Conservation (phyloP, 2,797 vertebrate species). For the Buphagus erythrorhynchus region DNA sequence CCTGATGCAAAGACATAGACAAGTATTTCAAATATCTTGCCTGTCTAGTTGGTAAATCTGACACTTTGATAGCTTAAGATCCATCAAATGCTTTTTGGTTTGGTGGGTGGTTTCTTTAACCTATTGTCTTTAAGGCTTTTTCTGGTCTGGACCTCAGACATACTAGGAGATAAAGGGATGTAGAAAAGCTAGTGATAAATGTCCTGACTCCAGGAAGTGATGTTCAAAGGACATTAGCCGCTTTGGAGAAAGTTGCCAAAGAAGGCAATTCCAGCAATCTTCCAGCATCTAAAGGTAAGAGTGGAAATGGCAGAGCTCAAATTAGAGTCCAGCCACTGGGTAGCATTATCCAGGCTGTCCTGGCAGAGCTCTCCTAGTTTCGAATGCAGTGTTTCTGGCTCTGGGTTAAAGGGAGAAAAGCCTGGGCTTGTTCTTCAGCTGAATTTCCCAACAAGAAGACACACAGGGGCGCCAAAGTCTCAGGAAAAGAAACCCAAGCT, state of each 20-base stretch:
- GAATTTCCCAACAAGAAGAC: slow-evolving; percentile 16
- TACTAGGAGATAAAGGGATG: not conserved
- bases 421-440: not conserved
- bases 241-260: not conserved
- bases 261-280: not conserved
- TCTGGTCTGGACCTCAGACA: not conserved
- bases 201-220: not conserved
- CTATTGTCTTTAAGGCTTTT: not conserved
- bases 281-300: not conserved
- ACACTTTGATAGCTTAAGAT: not conserved
- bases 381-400: fast-evolving
- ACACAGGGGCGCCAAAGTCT: slow-evolving; percentile 76
- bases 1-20: not conserved
- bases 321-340: too few species aligned
- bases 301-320: not conserved
- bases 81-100: not conserved
- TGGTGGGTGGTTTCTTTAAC: too few species aligned
- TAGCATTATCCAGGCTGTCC: not conserved
- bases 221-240: not conserved
- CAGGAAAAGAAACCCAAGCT: not conserved
- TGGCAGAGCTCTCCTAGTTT: not conserved
- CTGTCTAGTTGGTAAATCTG: not conserved
- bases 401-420: not conserved
- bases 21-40: not conserved
- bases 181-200: not conserved